Evolutionary conservation across 2,888 invertebrate species (phyloP).

Genomic region (Pasiphila rectangulata): DNA sequence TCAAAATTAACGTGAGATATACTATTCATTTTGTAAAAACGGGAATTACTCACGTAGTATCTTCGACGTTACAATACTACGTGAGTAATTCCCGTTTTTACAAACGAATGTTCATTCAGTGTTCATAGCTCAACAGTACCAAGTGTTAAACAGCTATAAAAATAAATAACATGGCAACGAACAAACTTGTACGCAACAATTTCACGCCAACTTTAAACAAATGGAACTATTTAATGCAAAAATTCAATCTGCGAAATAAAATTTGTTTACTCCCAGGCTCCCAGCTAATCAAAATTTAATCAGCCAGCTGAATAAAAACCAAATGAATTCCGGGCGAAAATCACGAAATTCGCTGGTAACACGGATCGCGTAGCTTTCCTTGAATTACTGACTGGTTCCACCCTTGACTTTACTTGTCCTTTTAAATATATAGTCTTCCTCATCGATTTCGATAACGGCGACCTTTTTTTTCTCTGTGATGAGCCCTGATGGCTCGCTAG

Average conservation of each 20-base stretch:
- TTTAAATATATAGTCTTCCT: too few relatives aligned
- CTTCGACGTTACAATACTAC: too few relatives aligned
- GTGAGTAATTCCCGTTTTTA: too few relatives aligned
- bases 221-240: conserved; percentile 17
- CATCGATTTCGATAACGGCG: too few relatives aligned
- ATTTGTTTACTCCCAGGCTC: conserved; percentile 15
- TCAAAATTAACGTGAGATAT: too few relatives aligned
- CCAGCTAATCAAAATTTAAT: conserved; percentile 35
- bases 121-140: not conserved
- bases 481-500: too few relatives aligned
- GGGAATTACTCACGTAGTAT: too few relatives aligned
- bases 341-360: conserved; percentile 18
- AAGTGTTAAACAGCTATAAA: not conserved
- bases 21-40: too few relatives aligned
- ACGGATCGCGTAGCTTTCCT: conserved; percentile 23
- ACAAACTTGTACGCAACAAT: not conserved
- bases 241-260: conserved; percentile 17
- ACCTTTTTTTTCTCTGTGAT: too few relatives aligned
- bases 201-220: not conserved
- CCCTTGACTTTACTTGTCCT: too few relatives aligned
- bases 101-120: too few relatives aligned
- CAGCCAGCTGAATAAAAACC: conserved; percentile 32
- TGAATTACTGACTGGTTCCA: conserved; percentile 15
- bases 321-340: conserved; percentile 32
- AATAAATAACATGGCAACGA: too few relatives aligned